Evolutionary conservation across 2,888 invertebrate genomes (phyloP), one percentile per base, ranked within the genome.

Genomic region (Stegophylla sp.): DNA sequence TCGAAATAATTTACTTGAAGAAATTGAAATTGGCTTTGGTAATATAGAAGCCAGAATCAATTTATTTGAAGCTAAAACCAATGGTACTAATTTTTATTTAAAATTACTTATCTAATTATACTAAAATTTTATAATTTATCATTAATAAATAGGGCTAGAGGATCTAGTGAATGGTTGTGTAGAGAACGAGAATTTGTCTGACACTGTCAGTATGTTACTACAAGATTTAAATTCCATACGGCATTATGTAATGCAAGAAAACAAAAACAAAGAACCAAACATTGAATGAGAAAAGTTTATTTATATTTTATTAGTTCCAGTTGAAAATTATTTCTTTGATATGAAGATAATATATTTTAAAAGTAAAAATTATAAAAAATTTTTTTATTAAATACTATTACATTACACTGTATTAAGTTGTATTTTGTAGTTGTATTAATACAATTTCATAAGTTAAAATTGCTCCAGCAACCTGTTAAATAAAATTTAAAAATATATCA

Each of bases 21-120:
- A 95, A 85, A 90, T 95, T 76, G 90, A 91, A 84, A 91, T 92
- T 83, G 91, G 92, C 85, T 93, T 94, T 86, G 89, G 90, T 82
- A 88, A 92, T 82, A 89, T 94, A 48, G 91, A 93, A 86, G 90
- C 91, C 0, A 87, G 92, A 59, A 89, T 95, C 64, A 91, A 91
- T 84, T 90, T 91, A 72, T 91, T 95, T 74, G 94, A 94, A 87
- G 90, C 91, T 13, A 92, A 93, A 86, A 90, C 95, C 7, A 34
- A 34, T 34, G 34, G 34, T 34, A 34, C 7, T 34, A 34, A 5
- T 34, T 3, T 56, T 63, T 10, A 41, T 53, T 76, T n/a, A 4
- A 43, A 34, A 1, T 66, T 23, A 53, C 13, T 45, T 53, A 15
- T 63, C 26, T 66, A 5, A 66, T n/a, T n/a, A 64, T 28, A 17